Evolutionary conservation across 2,888 invertebrate genomes (phyloP), one percentile per base, ranked within the genome.

Genomic region (Parapristionchus giblindavisi): DNA sequence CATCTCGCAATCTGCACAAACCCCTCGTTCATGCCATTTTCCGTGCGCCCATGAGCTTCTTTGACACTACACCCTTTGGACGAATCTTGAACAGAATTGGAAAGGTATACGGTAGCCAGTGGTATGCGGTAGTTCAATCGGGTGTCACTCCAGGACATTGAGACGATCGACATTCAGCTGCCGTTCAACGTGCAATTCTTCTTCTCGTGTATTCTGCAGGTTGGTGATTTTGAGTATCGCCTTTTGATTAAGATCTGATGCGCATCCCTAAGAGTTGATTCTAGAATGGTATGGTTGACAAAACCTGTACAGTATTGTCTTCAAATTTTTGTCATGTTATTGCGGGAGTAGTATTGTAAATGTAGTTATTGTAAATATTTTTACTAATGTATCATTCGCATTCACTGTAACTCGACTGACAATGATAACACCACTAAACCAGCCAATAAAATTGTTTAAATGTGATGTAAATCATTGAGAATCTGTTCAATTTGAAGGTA

Each of bases 101-200:
- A 54, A 87, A 87, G 71, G 82, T 82, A n/a, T n/a, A 29, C 43
- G 43, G 34, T 65, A 65, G 27, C 48, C 43, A 11, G 61, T 8
- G 56, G 56, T 14, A 27, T 65, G 48, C 65, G 43, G 65, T 65
- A 65, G 40, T 43, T 27, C 6, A 43, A 40, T 40, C 27, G 38
- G 36, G n/a, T 60, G 27, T n/a, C 29, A 3, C 65, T 75, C 14
- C 43, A 82, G 81, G 87, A 87, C 77, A 87, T 87, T 68, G 87
- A 87, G 76, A 87, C 87, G 3, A 84, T 87, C 65, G 87, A 87
- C 75, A 78, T 87, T 27, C 77, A 84, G 24, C 78, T 87, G 8
- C 87, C 87, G 24, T 84, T 84, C 78, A 87, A 87, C 65, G 84
- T 87, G 0, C 87, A 87, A 65, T 86, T 87, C 74, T 87, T 87